A percentile compares a stretch with the other conserved stretches of the same genome.
Evolutionary conservation across 2,113 vertebrate genomes (phyloP).

Genomic region (Gadus chalcogrammus): DNA sequence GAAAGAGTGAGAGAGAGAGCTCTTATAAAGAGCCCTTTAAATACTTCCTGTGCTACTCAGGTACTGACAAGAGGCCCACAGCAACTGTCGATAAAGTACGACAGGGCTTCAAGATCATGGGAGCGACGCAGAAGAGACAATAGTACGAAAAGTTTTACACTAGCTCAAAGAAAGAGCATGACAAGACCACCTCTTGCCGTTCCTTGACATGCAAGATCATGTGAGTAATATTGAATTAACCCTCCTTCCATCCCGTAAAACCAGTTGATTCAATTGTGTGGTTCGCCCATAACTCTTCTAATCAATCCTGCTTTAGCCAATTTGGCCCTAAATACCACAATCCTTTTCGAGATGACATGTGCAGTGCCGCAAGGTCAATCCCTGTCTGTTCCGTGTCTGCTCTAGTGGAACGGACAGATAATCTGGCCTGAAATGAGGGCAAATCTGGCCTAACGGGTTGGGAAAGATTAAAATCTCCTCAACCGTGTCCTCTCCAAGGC

Average conservation of each 20-base stretch:
- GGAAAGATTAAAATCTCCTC: neutral
- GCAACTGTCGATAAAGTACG: no score
- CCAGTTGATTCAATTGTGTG: neutral
- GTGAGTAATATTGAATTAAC: neutral
- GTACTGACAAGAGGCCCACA: no score
- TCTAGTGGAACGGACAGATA: neutral
- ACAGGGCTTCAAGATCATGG: no score
- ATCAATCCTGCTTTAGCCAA: neutral
- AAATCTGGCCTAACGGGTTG: neutral
- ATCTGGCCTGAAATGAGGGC: neutral
- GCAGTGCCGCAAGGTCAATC: neutral
- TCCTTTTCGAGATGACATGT: neutral
- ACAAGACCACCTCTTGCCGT: neutral
- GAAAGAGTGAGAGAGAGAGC: no score
- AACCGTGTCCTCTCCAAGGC: neutral
- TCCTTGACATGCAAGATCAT: neutral
- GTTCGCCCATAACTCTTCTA: neutral
- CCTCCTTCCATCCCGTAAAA: neutral
- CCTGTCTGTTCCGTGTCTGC: neutral
- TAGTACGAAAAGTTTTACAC: neutral
- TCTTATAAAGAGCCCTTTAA: no score
- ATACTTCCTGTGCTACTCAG: no score
- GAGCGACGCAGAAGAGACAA: no score
- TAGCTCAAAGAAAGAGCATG: neutral
- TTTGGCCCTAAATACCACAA: neutral